A percentile compares a stretch with the other conserved stretches of the same genome.
These are phyloP conservation scores for Steatocranus sp. DNA, from an alignment of 2,797 vertebrate species.

Conservation along the genomic window DNA sequence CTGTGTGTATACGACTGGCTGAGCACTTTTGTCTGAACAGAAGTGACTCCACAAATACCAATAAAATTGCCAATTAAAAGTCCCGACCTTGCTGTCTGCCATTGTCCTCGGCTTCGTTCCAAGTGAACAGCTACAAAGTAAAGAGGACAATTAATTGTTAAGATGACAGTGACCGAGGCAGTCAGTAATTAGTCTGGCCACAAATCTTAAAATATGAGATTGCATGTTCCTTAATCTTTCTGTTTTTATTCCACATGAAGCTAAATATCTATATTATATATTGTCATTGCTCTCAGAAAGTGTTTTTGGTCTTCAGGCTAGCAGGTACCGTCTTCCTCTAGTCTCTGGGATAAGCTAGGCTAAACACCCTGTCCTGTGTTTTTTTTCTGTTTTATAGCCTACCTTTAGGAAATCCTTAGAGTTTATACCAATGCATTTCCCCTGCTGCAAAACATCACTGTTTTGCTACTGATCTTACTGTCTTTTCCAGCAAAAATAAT, in stretches of 20 bases:
- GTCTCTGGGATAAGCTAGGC: background rate
- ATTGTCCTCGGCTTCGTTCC: background rate
- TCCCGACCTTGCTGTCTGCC: background rate
- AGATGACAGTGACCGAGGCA: background rate
- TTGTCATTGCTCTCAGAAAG: background rate
- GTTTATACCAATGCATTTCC: slow-evolving; percentile 56
- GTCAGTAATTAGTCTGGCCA: background rate
- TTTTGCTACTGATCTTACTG: background rate
- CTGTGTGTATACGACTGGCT: background rate
- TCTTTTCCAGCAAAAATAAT: background rate
- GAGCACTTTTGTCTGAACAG: background rate
- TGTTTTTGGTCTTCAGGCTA: background rate
- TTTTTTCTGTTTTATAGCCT: background rate
- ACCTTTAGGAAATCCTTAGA: slow-evolving; percentile 55
- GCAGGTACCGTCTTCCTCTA: background rate
- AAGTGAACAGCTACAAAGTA: background rate
- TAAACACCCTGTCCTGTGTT: background rate
- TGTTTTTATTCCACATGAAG: background rate
- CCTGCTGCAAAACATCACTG: slow-evolving; percentile 1
- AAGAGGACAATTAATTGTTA: background rate
- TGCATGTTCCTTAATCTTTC: background rate
- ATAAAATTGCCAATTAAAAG: slow-evolving; percentile 27
- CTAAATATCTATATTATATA: no score
- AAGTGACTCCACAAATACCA: slow-evolving; percentile 7
- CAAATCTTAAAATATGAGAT: background rate